Evolutionary conservation across 2,888 invertebrate species (phyloP).

Genomic region (Eilema griseolum): DNA sequence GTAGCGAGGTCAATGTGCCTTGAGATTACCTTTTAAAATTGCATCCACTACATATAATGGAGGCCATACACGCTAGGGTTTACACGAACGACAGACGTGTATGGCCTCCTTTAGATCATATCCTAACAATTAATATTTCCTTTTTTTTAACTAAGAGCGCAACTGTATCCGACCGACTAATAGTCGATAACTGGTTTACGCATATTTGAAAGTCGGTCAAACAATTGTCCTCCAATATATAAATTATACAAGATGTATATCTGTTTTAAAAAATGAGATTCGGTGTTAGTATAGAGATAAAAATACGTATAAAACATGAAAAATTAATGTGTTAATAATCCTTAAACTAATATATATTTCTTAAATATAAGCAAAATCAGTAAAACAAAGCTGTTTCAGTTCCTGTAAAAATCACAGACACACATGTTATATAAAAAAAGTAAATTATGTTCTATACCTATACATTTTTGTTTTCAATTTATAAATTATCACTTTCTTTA

Average conservation of each 20-base stretch:
- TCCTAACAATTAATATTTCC: too few relatives aligned
- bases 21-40: too few relatives aligned
- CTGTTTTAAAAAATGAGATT: constrained; percentile 16
- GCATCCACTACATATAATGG: too few relatives aligned
- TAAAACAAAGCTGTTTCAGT: constrained; percentile 1
- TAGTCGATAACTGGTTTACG: neutral
- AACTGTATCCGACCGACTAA: neutral
- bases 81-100: too few relatives aligned
- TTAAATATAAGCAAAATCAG: neutral
- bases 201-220: constrained; percentile 1
- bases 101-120: too few relatives aligned
- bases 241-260: constrained; percentile 3
- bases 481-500: neutral
- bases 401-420: neutral
- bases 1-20: too few relatives aligned
- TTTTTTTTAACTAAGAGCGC: neutral
- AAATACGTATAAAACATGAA: neutral
- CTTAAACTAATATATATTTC: constrained; percentile 4
- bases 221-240: neutral
- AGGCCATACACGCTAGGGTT: too few relatives aligned
- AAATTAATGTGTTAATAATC: constrained; percentile 1
- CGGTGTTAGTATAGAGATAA: constrained; percentile 1
- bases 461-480: neutral
- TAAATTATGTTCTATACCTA: neutral
- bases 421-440: neutral